Conservation (phyloP, 2,113 vertebrate species). For the Aramus guarauna region DNA sequence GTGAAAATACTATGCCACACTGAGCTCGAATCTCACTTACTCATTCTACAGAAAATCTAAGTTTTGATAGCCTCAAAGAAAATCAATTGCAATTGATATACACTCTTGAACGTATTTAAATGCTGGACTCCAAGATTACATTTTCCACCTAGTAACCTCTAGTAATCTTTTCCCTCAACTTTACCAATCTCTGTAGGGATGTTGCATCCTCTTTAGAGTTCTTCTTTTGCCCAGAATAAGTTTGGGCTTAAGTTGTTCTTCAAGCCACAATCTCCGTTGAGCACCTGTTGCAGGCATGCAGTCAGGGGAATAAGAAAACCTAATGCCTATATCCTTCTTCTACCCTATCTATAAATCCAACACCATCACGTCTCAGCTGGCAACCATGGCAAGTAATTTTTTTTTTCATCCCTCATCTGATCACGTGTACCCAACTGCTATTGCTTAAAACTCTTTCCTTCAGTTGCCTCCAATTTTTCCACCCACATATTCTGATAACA, state of each 20-base stretch:
- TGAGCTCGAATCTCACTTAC: not conserved
- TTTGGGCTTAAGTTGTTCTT: not conserved
- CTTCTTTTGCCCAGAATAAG: not conserved
- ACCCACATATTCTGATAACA: not conserved
- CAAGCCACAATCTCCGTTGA: not conserved
- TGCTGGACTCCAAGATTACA: not conserved
- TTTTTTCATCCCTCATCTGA: not conserved
- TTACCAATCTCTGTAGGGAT: not conserved
- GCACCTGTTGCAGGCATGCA: not conserved
- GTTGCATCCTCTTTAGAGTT: not conserved
- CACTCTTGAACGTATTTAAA: not conserved
- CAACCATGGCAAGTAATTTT: not conserved
- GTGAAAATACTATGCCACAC: not conserved
- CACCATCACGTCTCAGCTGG: not conserved
- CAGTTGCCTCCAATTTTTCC: not conserved
- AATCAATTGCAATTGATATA: not conserved
- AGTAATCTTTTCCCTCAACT: not conserved
- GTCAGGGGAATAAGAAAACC: not conserved
- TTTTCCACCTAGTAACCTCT: not conserved
- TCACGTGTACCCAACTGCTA: not conserved
- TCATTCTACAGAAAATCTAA: not conserved
- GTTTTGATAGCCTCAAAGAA: not conserved
- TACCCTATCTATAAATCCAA: not conserved
- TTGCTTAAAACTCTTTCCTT: not conserved
- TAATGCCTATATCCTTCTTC: not conserved